Conservation (phyloP, 2,113 vertebrate species). For the Thermophis baileyi region DNA sequence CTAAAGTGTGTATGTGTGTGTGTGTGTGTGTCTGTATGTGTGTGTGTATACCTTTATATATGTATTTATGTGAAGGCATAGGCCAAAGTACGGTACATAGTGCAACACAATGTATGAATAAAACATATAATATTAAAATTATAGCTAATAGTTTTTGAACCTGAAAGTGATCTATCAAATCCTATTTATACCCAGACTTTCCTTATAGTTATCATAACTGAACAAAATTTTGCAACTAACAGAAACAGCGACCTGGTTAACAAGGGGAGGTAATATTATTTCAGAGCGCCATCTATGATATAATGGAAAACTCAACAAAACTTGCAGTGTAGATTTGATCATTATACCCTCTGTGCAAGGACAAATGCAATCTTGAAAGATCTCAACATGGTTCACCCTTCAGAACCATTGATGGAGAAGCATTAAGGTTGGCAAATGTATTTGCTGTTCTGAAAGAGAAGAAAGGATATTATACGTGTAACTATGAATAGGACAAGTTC, state of each 20-base stretch:
- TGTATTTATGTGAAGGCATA: not conserved
- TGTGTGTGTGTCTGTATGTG: not conserved
- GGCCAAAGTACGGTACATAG: not conserved
- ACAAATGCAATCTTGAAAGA: not conserved
- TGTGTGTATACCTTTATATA: not conserved
- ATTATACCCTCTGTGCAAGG: not conserved
- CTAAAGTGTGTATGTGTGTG: not conserved
- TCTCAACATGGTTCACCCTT: not conserved
- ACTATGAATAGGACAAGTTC: not conserved
- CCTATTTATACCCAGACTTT: not conserved
- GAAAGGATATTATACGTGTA: not conserved
- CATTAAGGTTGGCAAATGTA: not conserved
- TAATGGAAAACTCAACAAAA: not conserved
- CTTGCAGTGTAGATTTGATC: not conserved
- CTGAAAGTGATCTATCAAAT: not conserved
- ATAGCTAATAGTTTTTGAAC: not conserved
- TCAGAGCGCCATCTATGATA: not conserved
- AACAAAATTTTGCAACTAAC: not conserved
- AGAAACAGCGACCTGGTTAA: not conserved
- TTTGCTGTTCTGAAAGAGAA: not conserved
- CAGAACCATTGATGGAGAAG: not conserved
- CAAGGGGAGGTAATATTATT: not conserved
- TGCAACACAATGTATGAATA: not conserved
- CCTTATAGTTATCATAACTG: not conserved
- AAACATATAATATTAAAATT: not conserved